A percentile compares a stretch with the other conserved stretches of the same genome.
phyloP scores from a whole-genome alignment of 92 coral and sea anemone genomes.

The Paramuricea clavata region DNA sequence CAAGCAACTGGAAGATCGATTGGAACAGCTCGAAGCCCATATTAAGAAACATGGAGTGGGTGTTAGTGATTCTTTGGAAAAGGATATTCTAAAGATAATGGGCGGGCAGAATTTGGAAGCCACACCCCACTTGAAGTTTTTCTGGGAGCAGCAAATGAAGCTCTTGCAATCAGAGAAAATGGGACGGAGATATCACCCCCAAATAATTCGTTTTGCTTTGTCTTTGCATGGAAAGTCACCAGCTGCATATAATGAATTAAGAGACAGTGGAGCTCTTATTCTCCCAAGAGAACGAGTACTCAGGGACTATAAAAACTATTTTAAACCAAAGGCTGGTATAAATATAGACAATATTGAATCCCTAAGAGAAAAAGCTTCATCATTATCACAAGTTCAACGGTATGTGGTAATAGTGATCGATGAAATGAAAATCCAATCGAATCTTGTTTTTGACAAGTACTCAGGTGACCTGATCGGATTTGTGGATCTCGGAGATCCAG shows the following conservation, averaged over 20 bases:
- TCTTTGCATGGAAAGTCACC: slow-evolving; percentile 60
- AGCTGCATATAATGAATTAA: slow-evolving; percentile 59
- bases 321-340: slow-evolving; percentile 59
- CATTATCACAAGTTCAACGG: slow-evolving; percentile 28
- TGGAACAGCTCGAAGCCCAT: slow-evolving; percentile 25
- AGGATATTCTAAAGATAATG: slow-evolving; percentile 55
- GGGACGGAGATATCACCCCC: slow-evolving; percentile 55
- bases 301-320: slow-evolving; percentile 57
- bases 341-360: slow-evolving; percentile 18
- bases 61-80: slow-evolving; percentile 36
- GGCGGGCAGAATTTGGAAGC: slow-evolving; percentile 55
- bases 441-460: slow-evolving; percentile 55
- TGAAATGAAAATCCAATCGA: slow-evolving; percentile 47
- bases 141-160: slow-evolving; percentile 50
- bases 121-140: slow-evolving; percentile 49
- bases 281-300: slow-evolving; percentile 58
- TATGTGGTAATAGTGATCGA: slow-evolving; percentile 19
- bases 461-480: slow-evolving; percentile 61
- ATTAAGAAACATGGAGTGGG: slow-evolving; percentile 42
- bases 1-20: slow-evolving; percentile 30
- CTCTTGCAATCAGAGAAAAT: background rate
- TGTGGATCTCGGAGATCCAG: slow-evolving; percentile 54
- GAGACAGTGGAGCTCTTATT: slow-evolving; percentile 42
- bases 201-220: slow-evolving; percentile 44
- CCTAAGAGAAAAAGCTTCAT: slow-evolving; percentile 4